phyloP scores from a whole-genome alignment of 2,888 invertebrate species.

The Tuberolachnus salignus region DNA sequence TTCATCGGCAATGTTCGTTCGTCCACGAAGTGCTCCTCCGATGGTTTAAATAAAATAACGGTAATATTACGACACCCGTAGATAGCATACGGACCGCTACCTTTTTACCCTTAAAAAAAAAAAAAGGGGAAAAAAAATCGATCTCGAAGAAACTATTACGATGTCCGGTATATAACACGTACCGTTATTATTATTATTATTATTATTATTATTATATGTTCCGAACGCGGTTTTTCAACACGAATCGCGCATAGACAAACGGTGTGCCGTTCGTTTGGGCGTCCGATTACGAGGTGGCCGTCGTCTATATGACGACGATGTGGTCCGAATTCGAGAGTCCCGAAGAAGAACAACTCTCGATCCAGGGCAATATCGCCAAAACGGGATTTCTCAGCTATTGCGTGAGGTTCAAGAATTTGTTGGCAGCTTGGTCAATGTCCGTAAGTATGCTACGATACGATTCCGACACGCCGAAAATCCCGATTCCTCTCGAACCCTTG shows the following conservation, averaged over 20 bases:
- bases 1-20: too few species aligned
- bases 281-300: constrained; percentile 41
- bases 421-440: constrained; percentile 10
- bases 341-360: not conserved
- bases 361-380: constrained; percentile 1
- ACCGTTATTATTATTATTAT: too few species aligned
- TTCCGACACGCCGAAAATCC: not conserved
- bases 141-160: too few species aligned
- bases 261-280: constrained; percentile 25
- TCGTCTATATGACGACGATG: constrained; percentile 36
- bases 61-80: too few species aligned
- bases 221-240: not conserved
- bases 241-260: constrained; percentile 1
- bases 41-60: too few species aligned
- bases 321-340: constrained; percentile 12
- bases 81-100: too few species aligned
- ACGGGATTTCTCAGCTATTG: constrained; percentile 42
- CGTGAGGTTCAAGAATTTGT: constrained; percentile 22
- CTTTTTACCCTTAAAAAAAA: too few species aligned
- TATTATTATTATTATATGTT: too few species aligned
- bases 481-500: not conserved
- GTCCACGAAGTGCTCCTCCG: too few species aligned
- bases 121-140: too few species aligned
- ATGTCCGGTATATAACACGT: too few species aligned
- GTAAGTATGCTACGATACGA: constrained; percentile 1